Evolutionary conservation across 2,888 invertebrate genomes (phyloP), one percentile per base, ranked within the genome.

Genomic region (Drosophila flavopinicola): DNA sequence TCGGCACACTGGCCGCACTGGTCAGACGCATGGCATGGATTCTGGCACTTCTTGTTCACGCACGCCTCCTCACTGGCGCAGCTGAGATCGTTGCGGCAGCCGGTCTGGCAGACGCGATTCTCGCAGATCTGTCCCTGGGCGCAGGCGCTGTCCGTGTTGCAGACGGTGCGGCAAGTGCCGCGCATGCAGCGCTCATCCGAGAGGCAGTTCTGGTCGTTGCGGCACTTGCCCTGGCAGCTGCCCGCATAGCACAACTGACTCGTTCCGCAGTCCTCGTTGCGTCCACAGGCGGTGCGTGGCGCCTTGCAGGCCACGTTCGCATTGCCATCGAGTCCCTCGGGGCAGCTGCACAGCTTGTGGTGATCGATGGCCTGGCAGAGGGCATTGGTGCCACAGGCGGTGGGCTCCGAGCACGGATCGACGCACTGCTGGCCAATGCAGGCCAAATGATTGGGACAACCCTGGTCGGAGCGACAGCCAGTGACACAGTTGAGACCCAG

Each of bases 101-200:
- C 98, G 82, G 95, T 93, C 88, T 96, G 94, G 89, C 97, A 97
- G 68, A 97, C 93, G 79, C 97, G 93, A 83, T 95, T 96, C 90
- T 96, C 95, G 87, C 98, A 98, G 79, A 98, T 96, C 90, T 97
- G 96, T 73, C 95, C 95, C 10, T 93, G 92, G 15, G 93, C 94
- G 87, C 97, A 98, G 61, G 95, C 94, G 10, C 94, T 93, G 89
- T 98, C 97, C 49, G 95, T 96, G 88, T 97, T 97, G 88, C 97
- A 98, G 25, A 97, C 94, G 1, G 95, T 93, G 90, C 95, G 95
- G 87, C 97, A 97, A 49, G 95, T 93, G 38, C 96, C 96, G 53
- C 94, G 93, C 71, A 97, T 94, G 90, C 98, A 98, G 76, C 96
- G 94, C 91, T 97, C 97, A 87, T 97, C 96, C 11, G 95, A 94